Percentiles rank a stretch among this genome's conserved stretches.
phyloP scores from a whole-genome alignment of 2,888 invertebrate genomes.

The Phrixothrix hirtus region DNA sequence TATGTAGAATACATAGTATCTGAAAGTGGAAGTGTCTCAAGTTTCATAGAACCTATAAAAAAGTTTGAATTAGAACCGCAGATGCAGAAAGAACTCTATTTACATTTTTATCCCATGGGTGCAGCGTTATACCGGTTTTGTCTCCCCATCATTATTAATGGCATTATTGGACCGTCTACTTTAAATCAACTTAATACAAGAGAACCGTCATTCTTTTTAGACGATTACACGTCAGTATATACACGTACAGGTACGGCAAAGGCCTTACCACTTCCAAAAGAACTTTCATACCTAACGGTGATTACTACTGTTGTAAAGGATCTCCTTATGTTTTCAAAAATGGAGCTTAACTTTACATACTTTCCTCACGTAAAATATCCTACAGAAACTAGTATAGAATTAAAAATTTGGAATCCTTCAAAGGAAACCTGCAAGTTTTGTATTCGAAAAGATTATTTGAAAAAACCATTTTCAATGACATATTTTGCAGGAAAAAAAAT shows the following conservation, averaged over 20 bases:
- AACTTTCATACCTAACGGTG: slow-evolving; percentile 35
- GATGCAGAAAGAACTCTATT: slow-evolving; percentile 44
- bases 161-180: slow-evolving; percentile 61
- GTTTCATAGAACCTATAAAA: background rate
- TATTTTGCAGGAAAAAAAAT: slow-evolving; percentile 38
- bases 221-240: slow-evolving; percentile 18
- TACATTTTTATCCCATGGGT: slow-evolving; percentile 55
- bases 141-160: slow-evolving; percentile 64
- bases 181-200: slow-evolving; percentile 41
- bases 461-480: slow-evolving; percentile 42
- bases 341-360: slow-evolving; percentile 16
- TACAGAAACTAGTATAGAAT: background rate
- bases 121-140: slow-evolving; percentile 61
- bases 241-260: background rate
- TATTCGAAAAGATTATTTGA: slow-evolving; percentile 43
- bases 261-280: slow-evolving; percentile 2
- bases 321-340: slow-evolving; percentile 24
- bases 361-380: background rate
- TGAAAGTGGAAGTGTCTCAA: slow-evolving; percentile 32
- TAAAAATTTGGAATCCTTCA: slow-evolving; percentile 35
- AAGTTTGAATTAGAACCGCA: slow-evolving; percentile 41
- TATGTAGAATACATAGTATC: slow-evolving; percentile 51
- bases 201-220: slow-evolving; percentile 34
- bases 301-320: slow-evolving; percentile 35
- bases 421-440: slow-evolving; percentile 37